Evolutionary conservation across 2,113 vertebrate species (phyloP).

Genomic region (Alouatta palliata): DNA sequence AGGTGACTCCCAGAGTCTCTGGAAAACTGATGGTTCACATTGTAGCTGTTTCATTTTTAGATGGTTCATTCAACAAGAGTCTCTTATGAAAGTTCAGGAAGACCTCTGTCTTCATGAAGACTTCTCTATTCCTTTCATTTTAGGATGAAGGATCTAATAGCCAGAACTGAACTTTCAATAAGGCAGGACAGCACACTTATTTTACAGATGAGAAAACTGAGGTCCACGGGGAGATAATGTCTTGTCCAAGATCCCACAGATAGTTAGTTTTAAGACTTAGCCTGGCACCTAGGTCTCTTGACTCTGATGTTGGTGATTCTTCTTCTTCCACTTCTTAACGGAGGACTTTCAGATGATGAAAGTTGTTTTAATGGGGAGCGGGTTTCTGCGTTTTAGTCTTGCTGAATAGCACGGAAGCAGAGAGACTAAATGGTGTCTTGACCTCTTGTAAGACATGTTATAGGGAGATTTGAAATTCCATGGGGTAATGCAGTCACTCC

Average conservation of each 20-base stretch:
- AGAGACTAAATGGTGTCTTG: neutral
- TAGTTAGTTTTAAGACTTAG: neutral
- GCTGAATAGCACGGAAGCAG: neutral
- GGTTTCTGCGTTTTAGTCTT: neutral
- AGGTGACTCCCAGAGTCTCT: neutral
- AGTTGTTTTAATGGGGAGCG: neutral
- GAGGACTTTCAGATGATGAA: neutral
- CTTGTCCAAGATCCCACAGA: neutral
- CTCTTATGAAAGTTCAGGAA: neutral
- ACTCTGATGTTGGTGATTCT: neutral
- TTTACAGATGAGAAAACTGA: neutral
- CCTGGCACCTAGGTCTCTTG: neutral
- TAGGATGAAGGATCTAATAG: neutral
- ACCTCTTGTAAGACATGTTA: neutral
- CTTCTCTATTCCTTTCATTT: neutral
- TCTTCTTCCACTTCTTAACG: neutral
- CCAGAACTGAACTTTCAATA: neutral
- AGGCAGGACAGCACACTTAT: neutral
- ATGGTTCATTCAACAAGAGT: neutral
- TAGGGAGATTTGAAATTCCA: neutral
- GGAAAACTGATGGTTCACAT: neutral
- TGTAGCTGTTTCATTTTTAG: neutral
- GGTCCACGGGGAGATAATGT: rapidly evolving
- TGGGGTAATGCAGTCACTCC: rapidly evolving
- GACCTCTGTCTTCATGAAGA: neutral